Evolutionary conservation across 1,140 invertebrate species (phyloP), one percentile per base, ranked within the genome.

Genomic region (Drosophila sechellia): DNA sequence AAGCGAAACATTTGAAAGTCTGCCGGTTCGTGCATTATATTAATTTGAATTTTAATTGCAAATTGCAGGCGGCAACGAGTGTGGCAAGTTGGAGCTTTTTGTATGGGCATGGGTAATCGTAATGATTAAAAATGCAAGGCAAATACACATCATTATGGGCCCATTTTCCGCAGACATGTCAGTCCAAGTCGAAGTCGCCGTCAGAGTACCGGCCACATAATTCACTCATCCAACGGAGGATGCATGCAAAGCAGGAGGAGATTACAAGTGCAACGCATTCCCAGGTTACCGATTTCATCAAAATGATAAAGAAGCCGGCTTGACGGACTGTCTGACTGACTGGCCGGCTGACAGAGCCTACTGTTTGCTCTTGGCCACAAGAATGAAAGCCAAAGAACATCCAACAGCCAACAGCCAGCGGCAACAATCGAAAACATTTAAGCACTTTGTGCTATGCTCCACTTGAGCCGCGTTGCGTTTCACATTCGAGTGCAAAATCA

Each of bases 401-500:
- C 27, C 48, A 65, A 49, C 17, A 43, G 42, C 55, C 68, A 60
- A 55, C 42, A 64, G 49, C 31, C 49, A 52, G 49, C 49, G 43
- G 74, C 81, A 75, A 78, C 84, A 83, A 86, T 87, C 83, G 83
- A 87, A 71, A 86, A 86, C 84, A 89, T 86, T 86, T 86, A 86
- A 86, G 79, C 83, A 86, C 83, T 86, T 87, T 86, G 86, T 78
- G 79, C 84, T 87, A 80, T 81, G 84, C 84, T 87, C 84, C 84
- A 87, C 84, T 87, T 87, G 84, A 87, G 84, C 76, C 86, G 84
- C 79, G 79, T 89, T 87, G 81, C 84, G 84, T 87, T 87, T 87
- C 77, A 89, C 84, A 89, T 89, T 89, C 84, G 84, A 87, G 84
- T 87, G 84, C 84, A 87, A 86, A 86, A 86, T 86, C 83, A 86